These are phyloP conservation scores for Pachydiplax longipennis DNA, from an alignment of 2,888 invertebrate species.

Conservation along the genomic window DNA sequence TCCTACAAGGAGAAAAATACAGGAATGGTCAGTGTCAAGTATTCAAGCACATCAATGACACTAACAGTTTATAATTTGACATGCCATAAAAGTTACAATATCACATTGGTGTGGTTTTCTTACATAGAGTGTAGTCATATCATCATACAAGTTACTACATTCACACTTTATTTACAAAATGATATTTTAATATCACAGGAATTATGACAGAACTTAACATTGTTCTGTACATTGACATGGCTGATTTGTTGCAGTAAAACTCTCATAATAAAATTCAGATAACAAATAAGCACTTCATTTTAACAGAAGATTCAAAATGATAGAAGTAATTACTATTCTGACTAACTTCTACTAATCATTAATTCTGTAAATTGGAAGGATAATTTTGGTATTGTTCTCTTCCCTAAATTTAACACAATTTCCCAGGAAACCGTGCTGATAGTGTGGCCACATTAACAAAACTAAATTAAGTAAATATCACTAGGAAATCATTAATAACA, in stretches of 20 bases:
- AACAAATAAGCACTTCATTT: background rate
- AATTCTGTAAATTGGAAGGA: background rate
- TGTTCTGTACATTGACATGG: conserved; percentile 7
- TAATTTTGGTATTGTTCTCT: background rate
- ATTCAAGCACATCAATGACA: background rate
- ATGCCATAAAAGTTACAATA: background rate
- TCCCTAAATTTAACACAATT: background rate
- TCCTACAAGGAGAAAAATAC: background rate
- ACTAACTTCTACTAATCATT: background rate
- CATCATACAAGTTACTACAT: background rate
- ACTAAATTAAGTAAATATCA: background rate
- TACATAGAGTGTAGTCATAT: background rate
- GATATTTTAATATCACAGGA: conserved; percentile 39
- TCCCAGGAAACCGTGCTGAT: background rate
- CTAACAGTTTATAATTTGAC: background rate
- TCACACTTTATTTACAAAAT: conserved; percentile 28
- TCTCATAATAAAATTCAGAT: background rate
- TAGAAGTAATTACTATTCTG: background rate
- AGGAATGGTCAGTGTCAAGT: background rate
- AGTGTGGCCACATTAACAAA: background rate
- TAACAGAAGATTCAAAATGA: background rate
- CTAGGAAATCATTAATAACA: background rate
- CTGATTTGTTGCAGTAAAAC: background rate
- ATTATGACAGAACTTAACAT: conserved; percentile 4
- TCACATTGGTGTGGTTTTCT: background rate